Evolutionary conservation across 2,113 vertebrate species (phyloP).

Genomic region (Eretmochelys imbricata): DNA sequence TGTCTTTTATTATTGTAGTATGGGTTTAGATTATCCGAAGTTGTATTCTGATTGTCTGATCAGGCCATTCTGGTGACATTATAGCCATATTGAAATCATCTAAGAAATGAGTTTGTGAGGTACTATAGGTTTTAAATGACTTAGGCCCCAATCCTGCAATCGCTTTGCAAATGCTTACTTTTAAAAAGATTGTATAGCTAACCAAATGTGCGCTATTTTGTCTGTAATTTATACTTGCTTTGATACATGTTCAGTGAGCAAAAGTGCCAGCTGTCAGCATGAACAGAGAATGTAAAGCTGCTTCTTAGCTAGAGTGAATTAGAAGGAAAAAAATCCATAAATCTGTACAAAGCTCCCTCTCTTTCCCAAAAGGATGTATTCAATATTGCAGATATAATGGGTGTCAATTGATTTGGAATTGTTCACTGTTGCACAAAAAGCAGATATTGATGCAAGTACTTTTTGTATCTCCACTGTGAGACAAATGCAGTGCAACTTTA

Average conservation of each 20-base stretch:
- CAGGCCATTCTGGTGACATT: background rate
- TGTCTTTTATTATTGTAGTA: background rate
- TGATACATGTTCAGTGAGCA: background rate
- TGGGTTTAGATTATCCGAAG: background rate
- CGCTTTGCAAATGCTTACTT: background rate
- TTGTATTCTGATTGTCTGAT: rapidly evolving
- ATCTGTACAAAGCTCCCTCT: background rate
- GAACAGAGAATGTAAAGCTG: background rate
- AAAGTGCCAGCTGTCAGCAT: background rate
- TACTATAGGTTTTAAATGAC: background rate
- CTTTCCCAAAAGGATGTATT: background rate
- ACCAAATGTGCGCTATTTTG: background rate
- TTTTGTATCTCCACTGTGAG: background rate
- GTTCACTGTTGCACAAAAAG: background rate
- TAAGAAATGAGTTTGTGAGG: background rate
- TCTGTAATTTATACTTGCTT: background rate
- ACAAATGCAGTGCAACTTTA: background rate
- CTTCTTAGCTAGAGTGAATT: background rate
- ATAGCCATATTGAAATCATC: background rate
- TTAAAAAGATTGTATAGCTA: background rate
- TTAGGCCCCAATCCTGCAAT: background rate
- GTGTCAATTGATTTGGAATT: background rate
- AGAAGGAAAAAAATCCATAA: background rate
- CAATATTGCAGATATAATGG: background rate
- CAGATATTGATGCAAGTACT: background rate